These are phyloP conservation scores for Taenioides sp. DNA, from an alignment of 2,797 vertebrate genomes.

Conservation along the genomic window DNA sequence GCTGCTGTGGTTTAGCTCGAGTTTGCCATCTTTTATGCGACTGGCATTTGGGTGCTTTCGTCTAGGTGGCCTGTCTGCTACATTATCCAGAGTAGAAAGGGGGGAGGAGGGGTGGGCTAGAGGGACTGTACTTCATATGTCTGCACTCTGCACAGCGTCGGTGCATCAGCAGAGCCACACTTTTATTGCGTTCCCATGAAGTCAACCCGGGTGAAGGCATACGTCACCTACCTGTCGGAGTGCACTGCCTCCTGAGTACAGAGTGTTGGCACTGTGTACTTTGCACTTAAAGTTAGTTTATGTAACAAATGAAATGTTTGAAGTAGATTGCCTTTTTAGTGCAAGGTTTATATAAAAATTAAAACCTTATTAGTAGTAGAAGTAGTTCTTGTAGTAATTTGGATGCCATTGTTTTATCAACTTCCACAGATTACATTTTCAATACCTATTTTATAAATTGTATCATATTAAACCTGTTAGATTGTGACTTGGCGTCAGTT, in stretches of 20 bases:
- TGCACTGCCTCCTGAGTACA: constrained; percentile 4
- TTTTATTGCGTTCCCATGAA: not conserved
- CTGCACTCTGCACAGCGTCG: constrained; percentile 45
- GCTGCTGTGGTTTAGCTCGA: constrained; percentile 31
- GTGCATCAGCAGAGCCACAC: constrained; percentile 45
- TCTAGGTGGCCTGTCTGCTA: constrained; percentile 56
- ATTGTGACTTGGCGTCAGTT: not conserved
- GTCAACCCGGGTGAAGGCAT: constrained; percentile 30
- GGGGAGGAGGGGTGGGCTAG: constrained; percentile 20
- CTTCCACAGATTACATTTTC: not conserved
- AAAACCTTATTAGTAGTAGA: not conserved
- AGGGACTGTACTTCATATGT: constrained; percentile 49
- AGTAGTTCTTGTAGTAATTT: not conserved
- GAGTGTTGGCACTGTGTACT: not conserved
- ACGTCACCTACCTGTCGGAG: constrained; percentile 56
- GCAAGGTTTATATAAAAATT: not conserved
- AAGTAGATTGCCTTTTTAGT: not conserved
- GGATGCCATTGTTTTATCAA: not conserved
- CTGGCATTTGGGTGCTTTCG: constrained; percentile 21
- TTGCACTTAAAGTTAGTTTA: not conserved
- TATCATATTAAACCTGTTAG: not conserved
- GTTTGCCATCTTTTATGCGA: constrained; percentile 30
- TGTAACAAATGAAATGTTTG: not conserved
- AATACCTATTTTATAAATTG: not conserved
- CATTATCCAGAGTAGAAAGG: constrained; percentile 18